Conservation (phyloP, 2,113 vertebrate genomes). For the Elachura formosa region DNA sequence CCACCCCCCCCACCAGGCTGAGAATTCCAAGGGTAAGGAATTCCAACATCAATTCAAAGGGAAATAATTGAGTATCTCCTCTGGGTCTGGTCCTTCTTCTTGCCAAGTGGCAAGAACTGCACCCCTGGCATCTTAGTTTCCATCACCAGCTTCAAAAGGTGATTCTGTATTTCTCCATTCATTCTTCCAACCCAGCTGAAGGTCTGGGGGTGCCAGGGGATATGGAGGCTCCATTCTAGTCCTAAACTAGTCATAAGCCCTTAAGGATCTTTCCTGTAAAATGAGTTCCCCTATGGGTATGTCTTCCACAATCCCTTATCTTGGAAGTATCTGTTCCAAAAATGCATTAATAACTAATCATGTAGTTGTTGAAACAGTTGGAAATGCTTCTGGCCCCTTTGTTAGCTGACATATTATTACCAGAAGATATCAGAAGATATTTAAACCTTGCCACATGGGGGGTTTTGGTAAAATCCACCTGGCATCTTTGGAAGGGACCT, state of each 20-base stretch:
- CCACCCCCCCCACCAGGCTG: accelerated
- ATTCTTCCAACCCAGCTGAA: accelerated
- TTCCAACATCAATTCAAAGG: background rate
- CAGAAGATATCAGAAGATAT: background rate
- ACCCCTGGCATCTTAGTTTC: no score
- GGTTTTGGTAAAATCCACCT: background rate
- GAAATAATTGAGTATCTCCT: background rate
- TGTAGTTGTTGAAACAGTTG: background rate
- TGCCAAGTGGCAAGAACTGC: background rate
- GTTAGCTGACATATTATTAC: background rate
- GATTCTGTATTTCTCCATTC: background rate
- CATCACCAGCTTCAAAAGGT: background rate
- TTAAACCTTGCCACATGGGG: background rate
- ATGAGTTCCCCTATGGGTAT: background rate
- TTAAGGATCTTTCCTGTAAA: background rate
- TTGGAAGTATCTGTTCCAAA: background rate
- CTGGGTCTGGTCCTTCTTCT: background rate
- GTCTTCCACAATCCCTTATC: background rate
- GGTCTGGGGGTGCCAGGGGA: background rate
- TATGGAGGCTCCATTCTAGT: background rate
- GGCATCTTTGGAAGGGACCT: background rate
- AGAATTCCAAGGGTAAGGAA: background rate
- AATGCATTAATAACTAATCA: background rate
- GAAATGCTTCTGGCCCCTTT: background rate
- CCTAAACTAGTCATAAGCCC: background rate